Conservation (phyloP, 2,888 invertebrate genomes). For the Sarcophaga carnaria region DNA sequence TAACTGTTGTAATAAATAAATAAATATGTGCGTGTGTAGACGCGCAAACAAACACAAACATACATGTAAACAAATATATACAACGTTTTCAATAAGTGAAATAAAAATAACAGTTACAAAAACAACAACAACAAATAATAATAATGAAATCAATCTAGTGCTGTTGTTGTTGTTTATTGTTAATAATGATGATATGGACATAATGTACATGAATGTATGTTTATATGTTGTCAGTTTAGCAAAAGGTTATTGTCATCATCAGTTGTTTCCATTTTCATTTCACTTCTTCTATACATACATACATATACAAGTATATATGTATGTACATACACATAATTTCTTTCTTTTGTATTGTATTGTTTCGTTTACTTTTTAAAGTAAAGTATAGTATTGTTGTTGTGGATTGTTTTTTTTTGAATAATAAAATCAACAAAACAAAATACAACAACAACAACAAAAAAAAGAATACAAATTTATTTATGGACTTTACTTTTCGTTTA, state of each 20-base stretch:
- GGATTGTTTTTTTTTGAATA: conserved; percentile 19
- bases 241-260: conserved; percentile 69
- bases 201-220: neutral
- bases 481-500: neutral
- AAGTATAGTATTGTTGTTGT: conserved; percentile 16
- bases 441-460: neutral
- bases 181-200: conserved; percentile 16
- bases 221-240: conserved; percentile 32
- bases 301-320: too few species aligned
- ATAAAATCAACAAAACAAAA: neutral
- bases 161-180: conserved; percentile 4
- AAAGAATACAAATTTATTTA: conserved; percentile 26
- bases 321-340: neutral
- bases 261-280: conserved; percentile 38
- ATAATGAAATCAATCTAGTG: neutral
- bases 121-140: neutral
- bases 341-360: neutral
- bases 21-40: neutral
- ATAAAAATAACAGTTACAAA: too few species aligned
- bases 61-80: neutral
- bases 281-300: neutral
- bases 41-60: neutral
- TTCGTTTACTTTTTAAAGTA: neutral
- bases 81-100: conserved; percentile 20
- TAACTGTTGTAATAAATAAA: neutral